A percentile compares a stretch with the other conserved stretches of the same genome.
Evolutionary conservation across 2,113 vertebrate species (phyloP).

Genomic region (Gopherus evgoodei): DNA sequence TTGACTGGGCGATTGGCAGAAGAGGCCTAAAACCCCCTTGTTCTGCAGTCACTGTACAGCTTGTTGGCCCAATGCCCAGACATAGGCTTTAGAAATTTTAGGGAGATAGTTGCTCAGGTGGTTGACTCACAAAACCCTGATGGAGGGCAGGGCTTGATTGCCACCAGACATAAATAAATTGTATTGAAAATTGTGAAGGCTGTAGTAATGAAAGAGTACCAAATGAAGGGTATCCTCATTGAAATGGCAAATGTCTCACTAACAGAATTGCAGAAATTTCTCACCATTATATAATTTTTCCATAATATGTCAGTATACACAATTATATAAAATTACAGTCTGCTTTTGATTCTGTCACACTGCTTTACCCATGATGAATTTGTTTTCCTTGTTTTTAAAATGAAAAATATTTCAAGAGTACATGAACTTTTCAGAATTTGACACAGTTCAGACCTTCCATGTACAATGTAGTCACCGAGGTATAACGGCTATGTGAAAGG

Average conservation of each 20-base stretch:
- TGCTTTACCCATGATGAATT: neutral
- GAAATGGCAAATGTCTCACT: fast-evolving
- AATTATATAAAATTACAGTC: neutral
- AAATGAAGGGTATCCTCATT: fast-evolving
- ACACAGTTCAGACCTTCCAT: neutral
- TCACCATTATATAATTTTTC: neutral
- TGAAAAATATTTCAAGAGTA: neutral
- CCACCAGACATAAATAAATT: fast-evolving
- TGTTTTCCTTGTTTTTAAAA: neutral
- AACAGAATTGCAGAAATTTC: neutral
- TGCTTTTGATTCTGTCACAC: neutral
- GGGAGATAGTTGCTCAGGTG: neutral
- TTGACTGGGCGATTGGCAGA: neutral
- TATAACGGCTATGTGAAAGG: neutral
- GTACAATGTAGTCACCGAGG: neutral
- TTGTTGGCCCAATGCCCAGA: fast-evolving
- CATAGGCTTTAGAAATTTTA: fast-evolving
- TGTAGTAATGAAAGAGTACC: neutral
- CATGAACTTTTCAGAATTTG: neutral
- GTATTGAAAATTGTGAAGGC: neutral
- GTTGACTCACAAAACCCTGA: neutral
- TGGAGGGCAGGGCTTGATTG: fast-evolving
- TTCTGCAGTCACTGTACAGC: neutral
- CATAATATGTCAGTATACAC: neutral
- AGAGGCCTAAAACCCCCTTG: neutral